Evolutionary conservation across 2,888 invertebrate species (phyloP).

Genomic region (Nomada fucata): DNA sequence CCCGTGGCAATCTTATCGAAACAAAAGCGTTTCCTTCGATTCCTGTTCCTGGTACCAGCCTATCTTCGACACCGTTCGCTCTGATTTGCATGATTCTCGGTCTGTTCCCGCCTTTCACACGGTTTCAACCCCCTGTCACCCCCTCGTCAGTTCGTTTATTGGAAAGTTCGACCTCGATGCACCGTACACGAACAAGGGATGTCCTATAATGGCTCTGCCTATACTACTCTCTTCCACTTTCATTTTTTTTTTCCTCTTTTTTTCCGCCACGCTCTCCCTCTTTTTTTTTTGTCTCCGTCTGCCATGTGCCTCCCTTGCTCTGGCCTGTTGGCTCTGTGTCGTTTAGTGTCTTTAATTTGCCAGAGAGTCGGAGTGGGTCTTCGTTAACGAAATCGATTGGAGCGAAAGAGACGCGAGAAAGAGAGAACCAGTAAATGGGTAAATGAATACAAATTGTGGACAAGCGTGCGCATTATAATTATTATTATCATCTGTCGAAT

Average conservation of each 20-base stretch:
- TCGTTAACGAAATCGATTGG: slow-evolving; percentile 24
- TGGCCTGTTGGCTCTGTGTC: slow-evolving; percentile 16
- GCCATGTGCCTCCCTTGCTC: background rate
- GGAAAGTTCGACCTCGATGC: slow-evolving; percentile 70
- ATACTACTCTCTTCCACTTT: slow-evolving; percentile 37
- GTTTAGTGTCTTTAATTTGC: slow-evolving; percentile 41
- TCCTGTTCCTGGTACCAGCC: slow-evolving; percentile 13
- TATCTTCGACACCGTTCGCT: slow-evolving; percentile 45
- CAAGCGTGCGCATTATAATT: background rate
- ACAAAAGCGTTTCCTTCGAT: slow-evolving; percentile 27
- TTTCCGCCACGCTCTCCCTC: background rate
- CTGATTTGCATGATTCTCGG: slow-evolving; percentile 54
- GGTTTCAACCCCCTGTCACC: slow-evolving; percentile 30
- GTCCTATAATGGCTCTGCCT: slow-evolving; percentile 62
- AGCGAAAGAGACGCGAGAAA: background rate
- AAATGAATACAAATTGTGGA: background rate
- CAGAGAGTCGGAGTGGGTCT: slow-evolving; percentile 24
- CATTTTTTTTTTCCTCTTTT: slow-evolving; percentile 18
- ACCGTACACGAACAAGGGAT: slow-evolving; percentile 64
- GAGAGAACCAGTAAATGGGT: background rate
- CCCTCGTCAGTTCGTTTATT: slow-evolving; percentile 60
- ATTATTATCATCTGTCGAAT: background rate
- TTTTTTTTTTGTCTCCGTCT: slow-evolving; percentile 6
- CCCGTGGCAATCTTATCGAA: background rate
- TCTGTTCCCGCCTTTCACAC: slow-evolving; percentile 50